Evolutionary conservation across 1,140 invertebrate genomes (phyloP), one percentile per base, ranked within the genome.

Genomic region (Rhysida immarginata): DNA sequence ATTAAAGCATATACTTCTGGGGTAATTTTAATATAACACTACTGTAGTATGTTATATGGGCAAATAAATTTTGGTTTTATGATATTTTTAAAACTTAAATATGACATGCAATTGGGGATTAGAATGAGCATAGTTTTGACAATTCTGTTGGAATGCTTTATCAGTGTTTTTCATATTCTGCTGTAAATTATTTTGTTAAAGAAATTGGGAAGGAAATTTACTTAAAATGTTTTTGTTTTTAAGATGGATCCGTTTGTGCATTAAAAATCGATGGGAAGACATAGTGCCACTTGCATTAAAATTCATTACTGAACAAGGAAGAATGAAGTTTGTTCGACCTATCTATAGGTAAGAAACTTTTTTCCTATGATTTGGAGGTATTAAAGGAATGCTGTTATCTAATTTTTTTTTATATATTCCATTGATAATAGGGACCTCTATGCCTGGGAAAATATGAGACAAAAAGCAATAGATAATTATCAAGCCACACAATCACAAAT

Each of bases 291-390:
- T 64, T 2, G 81, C 82, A 8, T 72, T 94, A 21, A 64, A 79
- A 1, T 93, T 93, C 75, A 78, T 89, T 2, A 88, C 82, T 57
- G 74, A 79, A 23, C 80, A 88, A 65, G 90, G 91, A 51, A 77
- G 92, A 57, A 88, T 95, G 84, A 95, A 95, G 66, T 95, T 81
- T 74, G 81, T 88, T 0, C 74, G 86, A 48, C 88, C 89, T 16
- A 75, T 95, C 46, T 94, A 89, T 68, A 76, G 71, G 76, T 78
- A 64, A n/a, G n/a, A n/a, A n/a, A n/a, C n/a, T n/a, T n/a, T 61
- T 56, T n/a, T n/a, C n/a, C n/a, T n/a, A n/a, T n/a, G n/a, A n/a
- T n/a, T 57, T 29, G 58, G 24, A 20, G n/a, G 2, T 2, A 1
- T 23, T 20, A 14, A n/a, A 3, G 49, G n/a, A 11, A 48, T n/a